These are phyloP conservation scores for Bombyx mori DNA, from an alignment of 1,140 invertebrate genomes.

Conservation along the genomic window ASM3026992v2 NC_085126.1:7386001-7386500, in stretches of 20 bases:
- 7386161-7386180: constrained; percentile 63
- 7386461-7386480: no score
- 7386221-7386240: constrained; percentile 64
- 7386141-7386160: constrained; percentile 63
- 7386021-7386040: no score
- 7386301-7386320: constrained; percentile 44
- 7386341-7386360: constrained; percentile 26
- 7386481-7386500: no score
- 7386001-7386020: no score
- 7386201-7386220: constrained; percentile 60
- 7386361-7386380: not conserved
- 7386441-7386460: no score
- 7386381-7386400: no score
- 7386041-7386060: no score
- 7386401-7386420: no score
- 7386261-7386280: constrained; percentile 46
- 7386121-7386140: constrained; percentile 57
- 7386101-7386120: constrained; percentile 22
- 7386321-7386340: constrained; percentile 58
- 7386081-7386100: no score
- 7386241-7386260: constrained; percentile 52
- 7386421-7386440: no score
- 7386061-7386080: no score
- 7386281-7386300: constrained; percentile 58
- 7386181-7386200: constrained; percentile 53